A percentile compares a stretch with the other conserved stretches of the same genome.
These are phyloP conservation scores for Arremon brunneinucha DNA, from an alignment of 2,797 vertebrate genomes.

Conservation along the genomic window DNA sequence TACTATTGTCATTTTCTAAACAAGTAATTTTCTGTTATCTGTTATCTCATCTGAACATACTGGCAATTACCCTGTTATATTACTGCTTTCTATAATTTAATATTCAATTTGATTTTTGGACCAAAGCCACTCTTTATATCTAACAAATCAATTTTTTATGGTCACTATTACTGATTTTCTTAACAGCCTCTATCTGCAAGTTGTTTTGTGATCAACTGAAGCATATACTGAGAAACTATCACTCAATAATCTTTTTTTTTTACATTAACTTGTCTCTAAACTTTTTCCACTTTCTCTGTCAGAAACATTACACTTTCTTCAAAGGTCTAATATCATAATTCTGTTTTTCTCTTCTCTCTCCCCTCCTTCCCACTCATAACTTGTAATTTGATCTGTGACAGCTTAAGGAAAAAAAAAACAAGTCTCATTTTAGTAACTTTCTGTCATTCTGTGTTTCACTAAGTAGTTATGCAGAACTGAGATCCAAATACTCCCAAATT, in stretches of 20 bases:
- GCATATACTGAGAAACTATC: neutral
- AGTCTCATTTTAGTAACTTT: conserved; percentile 13
- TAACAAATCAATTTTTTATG: conserved; percentile 13
- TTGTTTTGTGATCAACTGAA: neutral
- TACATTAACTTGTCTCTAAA: neutral
- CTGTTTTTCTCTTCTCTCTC: conserved; percentile 8
- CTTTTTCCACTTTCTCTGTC: neutral
- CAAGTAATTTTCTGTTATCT: neutral
- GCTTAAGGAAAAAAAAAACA: neutral
- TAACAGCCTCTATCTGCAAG: neutral
- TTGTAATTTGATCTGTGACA: conserved; percentile 17
- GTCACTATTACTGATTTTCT: neutral
- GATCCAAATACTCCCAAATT: neutral
- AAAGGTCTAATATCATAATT: neutral
- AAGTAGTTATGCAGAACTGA: neutral
- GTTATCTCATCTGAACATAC: neutral
- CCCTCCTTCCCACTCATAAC: conserved; percentile 10
- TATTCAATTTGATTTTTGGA: conserved; percentile 28
- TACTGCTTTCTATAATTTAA: conserved; percentile 23
- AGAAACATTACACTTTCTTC: neutral
- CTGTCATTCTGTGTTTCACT: neutral
- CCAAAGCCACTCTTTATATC: neutral
- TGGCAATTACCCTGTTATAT: neutral
- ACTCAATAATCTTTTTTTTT: neutral
- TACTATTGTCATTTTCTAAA: neutral